These are phyloP conservation scores for Toxotes lorentzi DNA, from an alignment of 2,797 vertebrate species.

Conservation along the genomic window DNA sequence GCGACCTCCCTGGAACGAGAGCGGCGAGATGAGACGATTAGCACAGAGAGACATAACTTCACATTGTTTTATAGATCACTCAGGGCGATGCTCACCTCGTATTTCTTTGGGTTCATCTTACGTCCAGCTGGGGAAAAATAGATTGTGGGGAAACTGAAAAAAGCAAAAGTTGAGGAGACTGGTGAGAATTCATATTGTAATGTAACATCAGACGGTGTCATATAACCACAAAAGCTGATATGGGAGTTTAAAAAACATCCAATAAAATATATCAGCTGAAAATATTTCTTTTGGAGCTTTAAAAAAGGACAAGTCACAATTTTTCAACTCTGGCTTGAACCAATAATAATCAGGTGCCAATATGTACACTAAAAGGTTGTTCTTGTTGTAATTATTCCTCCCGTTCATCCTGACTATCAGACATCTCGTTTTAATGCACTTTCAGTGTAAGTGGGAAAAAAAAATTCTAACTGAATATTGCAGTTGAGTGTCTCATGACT, in stretches of 20 bases:
- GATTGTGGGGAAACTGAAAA: conserved; percentile 94
- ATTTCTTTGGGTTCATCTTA: conserved; percentile 96
- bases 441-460: too few species aligned
- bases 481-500: conserved; percentile 56
- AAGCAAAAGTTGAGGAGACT: background rate
- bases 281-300: too few species aligned
- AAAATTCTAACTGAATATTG: background rate
- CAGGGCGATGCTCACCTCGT: conserved; percentile 88
- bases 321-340: too few species aligned
- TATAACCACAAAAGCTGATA: background rate
- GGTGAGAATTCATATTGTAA: background rate
- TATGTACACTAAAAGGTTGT: too few species aligned
- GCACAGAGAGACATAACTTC: background rate
- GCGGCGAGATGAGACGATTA: conserved; percentile 14
- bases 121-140: conserved; percentile 95
- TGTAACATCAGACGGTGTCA: background rate
- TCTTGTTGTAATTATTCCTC: too few species aligned
- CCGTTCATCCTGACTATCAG: too few species aligned
- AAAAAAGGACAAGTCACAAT: background rate
- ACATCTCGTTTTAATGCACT: too few species aligned
- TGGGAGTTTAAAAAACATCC: too few species aligned
- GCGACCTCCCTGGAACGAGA: conserved; percentile 90
- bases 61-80: background rate
- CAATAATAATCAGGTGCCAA: background rate
- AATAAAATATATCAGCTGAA: too few species aligned